A percentile compares a stretch with the other conserved stretches of the same genome.
These are phyloP conservation scores for Caenorhabditis imperialis DNA, from an alignment of 2,888 invertebrate genomes.

Conservation along the genomic window DNA sequence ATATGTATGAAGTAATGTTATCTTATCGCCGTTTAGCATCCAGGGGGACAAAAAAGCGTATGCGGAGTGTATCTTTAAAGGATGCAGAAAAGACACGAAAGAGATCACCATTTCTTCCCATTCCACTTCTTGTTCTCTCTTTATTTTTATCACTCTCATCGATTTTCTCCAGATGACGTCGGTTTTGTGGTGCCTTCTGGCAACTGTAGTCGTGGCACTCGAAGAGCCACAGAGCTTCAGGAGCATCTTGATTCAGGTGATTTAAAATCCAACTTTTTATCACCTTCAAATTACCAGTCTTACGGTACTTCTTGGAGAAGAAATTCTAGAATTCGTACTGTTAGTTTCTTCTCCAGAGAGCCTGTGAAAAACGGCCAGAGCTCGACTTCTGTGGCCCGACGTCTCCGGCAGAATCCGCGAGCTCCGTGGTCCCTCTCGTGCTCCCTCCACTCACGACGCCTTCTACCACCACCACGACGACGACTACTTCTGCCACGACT, in stretches of 20 bases:
- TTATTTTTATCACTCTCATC: too few species aligned
- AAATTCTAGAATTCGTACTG: too few species aligned
- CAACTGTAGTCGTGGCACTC: neutral
- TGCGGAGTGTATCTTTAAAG: constrained; percentile 34
- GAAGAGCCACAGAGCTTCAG: constrained; percentile 42
- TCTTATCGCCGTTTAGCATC: too few species aligned
- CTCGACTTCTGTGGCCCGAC: constrained; percentile 51
- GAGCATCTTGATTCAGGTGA: constrained; percentile 59
- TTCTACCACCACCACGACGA: constrained; percentile 8
- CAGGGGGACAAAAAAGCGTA: too few species aligned
- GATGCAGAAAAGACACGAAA: constrained; percentile 4
- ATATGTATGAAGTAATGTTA: too few species aligned
- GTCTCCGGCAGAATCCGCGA: constrained; percentile 6
- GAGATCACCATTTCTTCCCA: neutral
- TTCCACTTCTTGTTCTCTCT: constrained; percentile 18
- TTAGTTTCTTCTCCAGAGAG: constrained; percentile 57
- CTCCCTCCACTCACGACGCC: constrained; percentile 30
- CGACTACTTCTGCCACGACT: constrained; percentile 15
- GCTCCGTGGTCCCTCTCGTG: constrained; percentile 22
- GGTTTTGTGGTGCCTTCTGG: neutral
- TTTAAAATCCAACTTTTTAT: neutral
- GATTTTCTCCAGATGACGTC: constrained; percentile 35
- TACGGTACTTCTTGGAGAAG: too few species aligned
- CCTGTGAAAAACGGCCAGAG: constrained; percentile 57
- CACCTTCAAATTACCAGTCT: constrained; percentile 1